Evolutionary conservation across 2,113 vertebrate genomes (phyloP).

Genomic region (Cettia cetti): DNA sequence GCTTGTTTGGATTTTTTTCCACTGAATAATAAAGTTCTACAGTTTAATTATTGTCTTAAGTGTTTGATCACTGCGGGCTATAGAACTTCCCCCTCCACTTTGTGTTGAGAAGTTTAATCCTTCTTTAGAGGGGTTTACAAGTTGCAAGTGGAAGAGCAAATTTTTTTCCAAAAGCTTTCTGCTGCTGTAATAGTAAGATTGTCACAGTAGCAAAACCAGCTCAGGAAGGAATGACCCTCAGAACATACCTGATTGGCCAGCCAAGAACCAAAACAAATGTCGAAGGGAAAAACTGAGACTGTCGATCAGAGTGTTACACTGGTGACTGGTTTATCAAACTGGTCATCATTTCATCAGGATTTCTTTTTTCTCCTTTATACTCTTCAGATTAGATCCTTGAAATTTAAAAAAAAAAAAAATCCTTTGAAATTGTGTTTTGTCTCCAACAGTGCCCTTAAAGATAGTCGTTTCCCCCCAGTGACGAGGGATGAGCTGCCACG

Average conservation of each 20-base stretch:
- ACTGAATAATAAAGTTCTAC: neutral
- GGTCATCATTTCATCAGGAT: neutral
- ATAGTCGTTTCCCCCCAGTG: constrained; percentile 99
- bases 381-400: constrained; percentile 22
- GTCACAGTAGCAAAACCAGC: neutral
- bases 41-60: neutral
- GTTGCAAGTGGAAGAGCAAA: neutral
- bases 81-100: neutral
- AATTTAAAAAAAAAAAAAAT: neutral
- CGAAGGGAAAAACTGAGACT: neutral
- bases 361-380: neutral
- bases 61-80: neutral
- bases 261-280: neutral
- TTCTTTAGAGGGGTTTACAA: neutral
- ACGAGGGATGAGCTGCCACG: constrained; percentile 99
- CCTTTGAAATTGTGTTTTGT: constrained; percentile 66
- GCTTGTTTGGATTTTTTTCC: neutral
- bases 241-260: neutral
- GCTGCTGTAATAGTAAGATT: neutral
- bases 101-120: neutral
- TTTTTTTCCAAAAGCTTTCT: neutral
- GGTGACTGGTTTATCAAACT: neutral
- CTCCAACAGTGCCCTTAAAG: constrained; percentile 98
- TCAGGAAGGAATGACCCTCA: neutral
- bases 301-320: neutral